Conservation (phyloP, 2,797 vertebrate genomes). For the Austrolebias charrua region DNA sequence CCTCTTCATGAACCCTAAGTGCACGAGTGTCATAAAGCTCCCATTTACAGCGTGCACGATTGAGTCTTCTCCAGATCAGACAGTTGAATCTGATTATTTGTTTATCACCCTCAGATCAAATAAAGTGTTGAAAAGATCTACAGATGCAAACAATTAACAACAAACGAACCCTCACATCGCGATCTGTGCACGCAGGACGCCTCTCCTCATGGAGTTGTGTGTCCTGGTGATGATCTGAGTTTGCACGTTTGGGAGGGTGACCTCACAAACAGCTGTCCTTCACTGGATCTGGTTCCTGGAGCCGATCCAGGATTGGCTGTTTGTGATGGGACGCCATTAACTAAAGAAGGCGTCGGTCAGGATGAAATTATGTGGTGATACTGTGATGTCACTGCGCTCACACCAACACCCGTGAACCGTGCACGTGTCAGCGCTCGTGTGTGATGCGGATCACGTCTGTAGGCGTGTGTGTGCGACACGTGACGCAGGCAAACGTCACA, state of each 20-base stretch:
- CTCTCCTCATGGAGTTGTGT: slow-evolving; percentile 12
- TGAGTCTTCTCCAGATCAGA: slow-evolving; percentile 59
- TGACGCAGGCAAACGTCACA: slow-evolving; percentile 15
- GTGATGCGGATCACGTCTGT: slow-evolving; percentile 10
- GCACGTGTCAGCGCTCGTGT: slow-evolving; percentile 53
- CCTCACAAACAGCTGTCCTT: slow-evolving; percentile 46
- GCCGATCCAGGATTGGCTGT: slow-evolving; percentile 47
- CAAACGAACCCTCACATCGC: slow-evolving; percentile 46
- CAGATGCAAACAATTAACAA: slow-evolving; percentile 72
- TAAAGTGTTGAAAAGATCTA: slow-evolving; percentile 34
- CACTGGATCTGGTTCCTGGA: slow-evolving; percentile 30
- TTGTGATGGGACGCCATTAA: slow-evolving; percentile 46
- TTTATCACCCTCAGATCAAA: slow-evolving; percentile 62
- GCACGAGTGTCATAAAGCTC: slow-evolving; percentile 43
- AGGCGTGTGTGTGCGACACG: slow-evolving; percentile 21
- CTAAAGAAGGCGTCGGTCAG: slow-evolving; percentile 39
- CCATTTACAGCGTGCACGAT: slow-evolving; percentile 28
- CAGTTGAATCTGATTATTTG: slow-evolving; percentile 59
- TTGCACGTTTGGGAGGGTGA: slow-evolving; percentile 17
- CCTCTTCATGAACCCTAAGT: slow-evolving; percentile 48
- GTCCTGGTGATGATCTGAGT: slow-evolving; percentile 18
- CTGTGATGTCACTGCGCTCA: slow-evolving; percentile 30
- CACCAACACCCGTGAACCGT: slow-evolving; percentile 45
- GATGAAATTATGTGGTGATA: slow-evolving; percentile 48
- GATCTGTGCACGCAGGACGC: slow-evolving; percentile 22